phyloP scores from a whole-genome alignment of 2,888 invertebrate species.

The Parnassius apollo region DNA sequence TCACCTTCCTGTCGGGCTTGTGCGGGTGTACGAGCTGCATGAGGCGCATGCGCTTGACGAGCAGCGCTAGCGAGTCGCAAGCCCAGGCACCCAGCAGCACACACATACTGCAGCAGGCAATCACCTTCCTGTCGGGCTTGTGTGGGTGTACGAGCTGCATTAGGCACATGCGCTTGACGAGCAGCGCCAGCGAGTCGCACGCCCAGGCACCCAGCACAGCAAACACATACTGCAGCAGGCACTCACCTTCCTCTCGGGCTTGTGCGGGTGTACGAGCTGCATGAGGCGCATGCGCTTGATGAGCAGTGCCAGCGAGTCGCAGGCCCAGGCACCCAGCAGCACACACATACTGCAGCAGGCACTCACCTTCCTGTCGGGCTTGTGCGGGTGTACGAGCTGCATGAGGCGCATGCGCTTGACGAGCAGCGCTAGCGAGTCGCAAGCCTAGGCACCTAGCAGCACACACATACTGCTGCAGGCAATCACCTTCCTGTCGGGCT shows the following conservation, averaged over 20 bases:
- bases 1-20: conserved; percentile 77
- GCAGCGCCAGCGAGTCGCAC: conserved; percentile 95
- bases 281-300: conserved; percentile 86
- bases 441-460: background rate
- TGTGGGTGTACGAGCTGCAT: conserved; percentile 92
- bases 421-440: conserved; percentile 94
- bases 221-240: too few species aligned
- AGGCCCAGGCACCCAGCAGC: conserved; percentile 82
- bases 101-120: background rate
- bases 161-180: conserved; percentile 87
- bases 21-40: conserved; percentile 91
- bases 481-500: conserved; percentile 67
- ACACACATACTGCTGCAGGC: background rate
- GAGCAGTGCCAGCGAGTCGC: conserved; percentile 94
- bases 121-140: conserved; percentile 83
- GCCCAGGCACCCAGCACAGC: conserved; percentile 79
- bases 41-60: conserved; percentile 87
- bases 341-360: too few species aligned
- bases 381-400: conserved; percentile 92
- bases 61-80: conserved; percentile 95
- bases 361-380: too few species aligned
- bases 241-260: conserved; percentile 80
- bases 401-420: conserved; percentile 86
- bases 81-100: conserved; percentile 92
- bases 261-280: conserved; percentile 92